Conservation (phyloP, 2,888 invertebrate species). For the Epirrhoe alternata region DNA sequence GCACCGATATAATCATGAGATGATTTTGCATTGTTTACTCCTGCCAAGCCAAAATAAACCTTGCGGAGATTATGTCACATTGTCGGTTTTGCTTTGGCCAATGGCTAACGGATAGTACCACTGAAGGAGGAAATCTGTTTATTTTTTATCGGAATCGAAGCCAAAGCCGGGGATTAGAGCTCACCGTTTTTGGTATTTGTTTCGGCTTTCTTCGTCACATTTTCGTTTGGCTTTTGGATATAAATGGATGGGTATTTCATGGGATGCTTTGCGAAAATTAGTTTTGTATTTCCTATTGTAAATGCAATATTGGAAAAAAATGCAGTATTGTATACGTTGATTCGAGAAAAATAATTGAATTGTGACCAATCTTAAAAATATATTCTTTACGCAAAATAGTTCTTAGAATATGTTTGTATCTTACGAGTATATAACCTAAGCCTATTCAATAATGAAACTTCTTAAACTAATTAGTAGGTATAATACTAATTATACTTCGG, state of each 20-base stretch:
- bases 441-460: too few species aligned
- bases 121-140: conserved; percentile 10
- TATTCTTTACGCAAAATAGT: too few species aligned
- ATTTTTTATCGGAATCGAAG: conserved; percentile 17
- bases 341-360: too few species aligned
- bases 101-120: conserved; percentile 1
- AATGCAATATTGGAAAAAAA: neutral
- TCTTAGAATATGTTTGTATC: too few species aligned
- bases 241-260: neutral
- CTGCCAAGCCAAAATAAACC: neutral
- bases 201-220: neutral
- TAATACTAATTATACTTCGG: too few species aligned
- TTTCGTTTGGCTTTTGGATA: neutral
- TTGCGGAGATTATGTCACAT: neutral
- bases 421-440: too few species aligned
- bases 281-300: neutral
- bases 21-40: neutral
- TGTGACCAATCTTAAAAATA: too few species aligned
- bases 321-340: too few species aligned
- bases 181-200: neutral
- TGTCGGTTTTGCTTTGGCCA: conserved; percentile 3
- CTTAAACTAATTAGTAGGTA: too few species aligned
- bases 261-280: neutral
- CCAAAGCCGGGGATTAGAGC: conserved; percentile 14
- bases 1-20: too few species aligned